These are phyloP conservation scores for Laupala kohalensis DNA, from an alignment of 1,140 invertebrate genomes.

Conservation along the genomic window DNA sequence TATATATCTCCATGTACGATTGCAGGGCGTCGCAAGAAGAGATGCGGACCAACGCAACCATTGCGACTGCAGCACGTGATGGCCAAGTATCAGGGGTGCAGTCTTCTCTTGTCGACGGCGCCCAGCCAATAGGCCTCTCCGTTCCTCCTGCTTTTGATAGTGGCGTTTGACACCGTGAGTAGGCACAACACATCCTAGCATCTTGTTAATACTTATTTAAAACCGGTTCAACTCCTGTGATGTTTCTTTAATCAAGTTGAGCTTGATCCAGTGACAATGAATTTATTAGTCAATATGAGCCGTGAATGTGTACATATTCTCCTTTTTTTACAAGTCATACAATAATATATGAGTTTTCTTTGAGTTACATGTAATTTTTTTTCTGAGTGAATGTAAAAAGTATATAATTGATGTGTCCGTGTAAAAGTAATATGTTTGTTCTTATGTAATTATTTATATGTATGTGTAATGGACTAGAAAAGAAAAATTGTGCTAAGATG, in stretches of 20 bases:
- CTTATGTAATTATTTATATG: neutral
- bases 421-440: too few relatives aligned
- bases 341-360: neutral
- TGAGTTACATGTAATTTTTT: neutral
- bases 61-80: slow-evolving; percentile 24
- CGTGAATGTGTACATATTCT: neutral
- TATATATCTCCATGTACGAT: slow-evolving; percentile 1
- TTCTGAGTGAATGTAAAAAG: too few relatives aligned
- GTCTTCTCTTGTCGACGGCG: slow-evolving; percentile 59
- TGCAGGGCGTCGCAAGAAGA: slow-evolving; percentile 56
- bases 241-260: neutral
- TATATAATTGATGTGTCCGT: too few relatives aligned
- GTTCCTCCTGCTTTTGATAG: slow-evolving; percentile 49
- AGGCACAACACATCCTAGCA: neutral
- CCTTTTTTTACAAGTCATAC: neutral
- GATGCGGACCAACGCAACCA: slow-evolving; percentile 37
- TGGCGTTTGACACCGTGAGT: slow-evolving; percentile 3
- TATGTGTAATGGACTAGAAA: too few relatives aligned
- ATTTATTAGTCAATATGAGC: neutral
- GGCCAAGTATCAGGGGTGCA: slow-evolving; percentile 28
- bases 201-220: neutral
- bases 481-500: too few relatives aligned
- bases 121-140: slow-evolving; percentile 58
- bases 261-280: neutral
- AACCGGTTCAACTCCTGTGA: neutral